A percentile compares a stretch with the other conserved stretches of the same genome.
phyloP scores from a whole-genome alignment of 2,888 invertebrate genomes.

The Carpatolechia fugitivella region DNA sequence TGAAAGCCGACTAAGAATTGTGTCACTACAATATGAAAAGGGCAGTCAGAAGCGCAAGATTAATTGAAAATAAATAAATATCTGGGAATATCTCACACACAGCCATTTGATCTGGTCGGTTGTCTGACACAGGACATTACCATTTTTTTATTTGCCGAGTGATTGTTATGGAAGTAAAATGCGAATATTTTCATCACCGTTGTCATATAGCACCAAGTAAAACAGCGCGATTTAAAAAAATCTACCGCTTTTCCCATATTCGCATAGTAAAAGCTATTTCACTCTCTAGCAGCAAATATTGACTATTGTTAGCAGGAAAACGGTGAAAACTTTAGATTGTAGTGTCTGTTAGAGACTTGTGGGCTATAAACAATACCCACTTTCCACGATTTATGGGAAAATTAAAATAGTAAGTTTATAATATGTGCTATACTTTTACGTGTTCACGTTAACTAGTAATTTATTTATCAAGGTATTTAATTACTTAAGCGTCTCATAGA shows the following conservation, averaged over 20 bases:
- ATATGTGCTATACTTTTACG: not conserved
- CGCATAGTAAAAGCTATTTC: conserved; percentile 28
- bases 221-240: not conserved
- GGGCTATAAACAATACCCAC: conserved; percentile 19
- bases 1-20: not conserved
- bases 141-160: no score
- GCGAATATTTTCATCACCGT: no score
- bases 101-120: no score
- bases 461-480: not conserved
- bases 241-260: conserved; percentile 31
- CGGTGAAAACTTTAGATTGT: conserved; percentile 34
- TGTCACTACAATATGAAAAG: no score
- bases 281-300: conserved; percentile 47
- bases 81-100: no score
- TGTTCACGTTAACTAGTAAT: not conserved
- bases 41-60: not conserved
- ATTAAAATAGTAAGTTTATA: not conserved
- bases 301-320: conserved; percentile 59
- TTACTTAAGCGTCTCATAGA: no score
- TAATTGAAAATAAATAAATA: no score
- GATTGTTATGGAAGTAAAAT: no score
- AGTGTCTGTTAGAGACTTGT: conserved; percentile 14
- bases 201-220: no score
- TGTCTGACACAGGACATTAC: no score
- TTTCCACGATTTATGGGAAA: conserved; percentile 9